Conservation (phyloP, 2,888 invertebrate species). For the Smittia aterrima region DNA sequence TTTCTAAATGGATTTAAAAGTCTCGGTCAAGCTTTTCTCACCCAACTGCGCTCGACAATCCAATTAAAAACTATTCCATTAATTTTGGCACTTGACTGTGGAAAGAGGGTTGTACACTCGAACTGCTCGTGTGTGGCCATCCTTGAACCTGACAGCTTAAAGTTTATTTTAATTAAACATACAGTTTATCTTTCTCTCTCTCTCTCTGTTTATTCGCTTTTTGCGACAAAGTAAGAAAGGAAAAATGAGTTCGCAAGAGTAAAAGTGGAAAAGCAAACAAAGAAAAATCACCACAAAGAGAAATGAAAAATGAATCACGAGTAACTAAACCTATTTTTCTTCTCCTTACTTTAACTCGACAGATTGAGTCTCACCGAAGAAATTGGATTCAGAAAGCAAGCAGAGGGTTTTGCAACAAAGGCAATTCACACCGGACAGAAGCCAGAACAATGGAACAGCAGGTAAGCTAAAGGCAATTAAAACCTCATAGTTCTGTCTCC, state of each 20-base stretch:
- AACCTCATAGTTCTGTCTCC: not conserved
- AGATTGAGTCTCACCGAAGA: slow-evolving; percentile 27
- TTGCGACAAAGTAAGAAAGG: not conserved
- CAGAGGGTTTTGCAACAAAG: slow-evolving; percentile 77
- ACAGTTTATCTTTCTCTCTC: too few relatives aligned
- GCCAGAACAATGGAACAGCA: slow-evolving; percentile 77
- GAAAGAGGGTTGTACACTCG: too few relatives aligned
- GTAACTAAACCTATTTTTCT: not conserved
- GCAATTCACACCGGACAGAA: slow-evolving; percentile 93
- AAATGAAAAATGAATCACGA: slow-evolving; percentile 11
- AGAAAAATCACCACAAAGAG: not conserved
- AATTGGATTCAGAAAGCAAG: slow-evolving; percentile 52
- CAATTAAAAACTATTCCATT: slow-evolving; percentile 16
- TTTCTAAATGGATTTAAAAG: too few relatives aligned
- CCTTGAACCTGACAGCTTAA: too few relatives aligned
- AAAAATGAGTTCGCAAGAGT: not conserved
- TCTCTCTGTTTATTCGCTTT: not conserved
- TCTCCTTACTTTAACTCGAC: not conserved
- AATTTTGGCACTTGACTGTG: not conserved
- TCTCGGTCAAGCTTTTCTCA: too few relatives aligned
- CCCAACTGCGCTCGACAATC: not conserved
- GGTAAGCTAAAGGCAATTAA: slow-evolving; percentile 16
- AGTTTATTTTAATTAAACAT: too few relatives aligned
- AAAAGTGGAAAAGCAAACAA: not conserved
- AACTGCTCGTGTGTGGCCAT: too few relatives aligned